Conservation (phyloP, 2,113 vertebrate species). For the Montifringilla adamsi region DNA sequence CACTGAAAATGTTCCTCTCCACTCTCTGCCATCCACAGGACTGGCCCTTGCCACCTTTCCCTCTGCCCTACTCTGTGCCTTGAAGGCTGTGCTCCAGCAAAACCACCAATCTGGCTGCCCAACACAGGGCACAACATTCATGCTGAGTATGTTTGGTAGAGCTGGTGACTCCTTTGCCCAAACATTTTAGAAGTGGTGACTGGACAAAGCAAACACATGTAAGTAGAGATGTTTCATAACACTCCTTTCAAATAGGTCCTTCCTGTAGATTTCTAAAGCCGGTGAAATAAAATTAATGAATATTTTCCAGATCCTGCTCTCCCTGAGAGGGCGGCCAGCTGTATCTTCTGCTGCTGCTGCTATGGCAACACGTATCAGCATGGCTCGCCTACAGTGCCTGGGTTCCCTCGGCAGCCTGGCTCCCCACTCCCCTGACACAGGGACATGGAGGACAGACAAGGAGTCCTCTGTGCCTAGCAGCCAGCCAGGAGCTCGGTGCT, state of each 20-base stretch:
- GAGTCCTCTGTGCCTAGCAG: background rate
- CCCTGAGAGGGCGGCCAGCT: conserved; percentile 13
- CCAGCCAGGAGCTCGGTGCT: background rate
- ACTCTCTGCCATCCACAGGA: background rate
- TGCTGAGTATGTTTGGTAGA: background rate
- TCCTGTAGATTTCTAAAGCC: conserved; percentile 11
- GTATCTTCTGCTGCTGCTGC: conserved; percentile 45
- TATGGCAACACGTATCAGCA: conserved; percentile 30
- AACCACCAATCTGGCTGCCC: background rate
- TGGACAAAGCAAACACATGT: background rate
- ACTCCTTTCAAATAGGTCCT: background rate
- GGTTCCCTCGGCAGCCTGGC: background rate
- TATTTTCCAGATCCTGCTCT: conserved; percentile 9
- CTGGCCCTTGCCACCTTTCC: background rate
- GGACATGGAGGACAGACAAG: fast-evolving
- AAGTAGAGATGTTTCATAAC: background rate
- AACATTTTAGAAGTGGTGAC: background rate
- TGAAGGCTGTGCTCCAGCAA: background rate
- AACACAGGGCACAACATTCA: background rate
- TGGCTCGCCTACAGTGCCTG: background rate
- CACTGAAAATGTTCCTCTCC: background rate
- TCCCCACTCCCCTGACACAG: background rate
- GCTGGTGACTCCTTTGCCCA: background rate
- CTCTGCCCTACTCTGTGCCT: background rate
- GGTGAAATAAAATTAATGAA: conserved; percentile 4